Percentiles rank a stretch among this genome's conserved stretches.
Conservation (phyloP, 2,888 invertebrate species). For the Brachylomia viminalis region DNA sequence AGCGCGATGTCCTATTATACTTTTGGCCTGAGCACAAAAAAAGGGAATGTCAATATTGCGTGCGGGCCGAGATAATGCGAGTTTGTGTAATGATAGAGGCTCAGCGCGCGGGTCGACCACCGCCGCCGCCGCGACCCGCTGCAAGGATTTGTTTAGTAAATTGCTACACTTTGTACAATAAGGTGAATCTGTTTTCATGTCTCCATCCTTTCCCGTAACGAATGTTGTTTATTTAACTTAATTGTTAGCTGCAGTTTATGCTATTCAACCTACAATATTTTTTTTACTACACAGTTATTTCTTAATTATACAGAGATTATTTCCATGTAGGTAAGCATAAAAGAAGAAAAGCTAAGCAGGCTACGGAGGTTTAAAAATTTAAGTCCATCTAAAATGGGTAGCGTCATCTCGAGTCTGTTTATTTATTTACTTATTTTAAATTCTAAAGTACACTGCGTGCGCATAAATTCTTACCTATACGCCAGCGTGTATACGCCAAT, state of each 20-base stretch:
- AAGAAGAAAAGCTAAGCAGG: slow-evolving; percentile 41
- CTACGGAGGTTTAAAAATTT: slow-evolving; percentile 49
- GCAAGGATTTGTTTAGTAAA: slow-evolving; percentile 70
- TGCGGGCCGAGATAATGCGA: slow-evolving; percentile 73
- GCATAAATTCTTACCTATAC: slow-evolving; percentile 47
- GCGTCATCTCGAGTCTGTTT: slow-evolving; percentile 52
- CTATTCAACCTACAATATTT: background rate
- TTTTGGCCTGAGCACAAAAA: slow-evolving; percentile 73
- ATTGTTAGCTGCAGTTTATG: background rate
- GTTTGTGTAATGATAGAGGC: slow-evolving; percentile 72
- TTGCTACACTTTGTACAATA: slow-evolving; percentile 64
- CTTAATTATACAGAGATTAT: slow-evolving; percentile 11
- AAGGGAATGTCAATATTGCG: slow-evolving; percentile 80
- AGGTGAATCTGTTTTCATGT: slow-evolving; percentile 63
- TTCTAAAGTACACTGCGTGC: slow-evolving; percentile 42
- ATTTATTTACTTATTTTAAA: slow-evolving; percentile 63
- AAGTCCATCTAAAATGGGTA: slow-evolving; percentile 56
- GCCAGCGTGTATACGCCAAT: slow-evolving; percentile 13
- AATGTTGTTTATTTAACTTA: slow-evolving; percentile 33
- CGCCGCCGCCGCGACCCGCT: slow-evolving; percentile 43
- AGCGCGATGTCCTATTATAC: slow-evolving; percentile 73
- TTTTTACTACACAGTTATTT: background rate
- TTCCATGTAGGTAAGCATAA: slow-evolving; percentile 21
- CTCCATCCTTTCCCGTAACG: slow-evolving; percentile 48
- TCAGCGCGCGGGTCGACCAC: slow-evolving; percentile 45